Base-by-base conservation (phyloP, 2,888 invertebrate genomes). In the Melanargia galathea region DNA sequence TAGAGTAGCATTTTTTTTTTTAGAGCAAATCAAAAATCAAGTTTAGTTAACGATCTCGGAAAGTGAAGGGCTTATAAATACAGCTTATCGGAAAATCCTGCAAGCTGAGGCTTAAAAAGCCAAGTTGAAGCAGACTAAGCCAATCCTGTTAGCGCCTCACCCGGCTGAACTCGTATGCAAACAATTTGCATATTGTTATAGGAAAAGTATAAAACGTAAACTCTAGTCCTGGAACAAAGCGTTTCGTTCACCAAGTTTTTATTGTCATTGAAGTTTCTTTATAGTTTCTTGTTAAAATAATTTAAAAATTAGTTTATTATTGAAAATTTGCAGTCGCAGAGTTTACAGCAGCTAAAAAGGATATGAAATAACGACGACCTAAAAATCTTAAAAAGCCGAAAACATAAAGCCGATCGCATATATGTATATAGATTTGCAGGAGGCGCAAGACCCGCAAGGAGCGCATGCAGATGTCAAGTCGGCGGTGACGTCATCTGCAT, bases 161-260 rank as follows among this genome's bases (percentile, higher is more conserved):
- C 5, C 11, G 11, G 33, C 18, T 16, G 11, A 51, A 16, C 51
- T 35, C 33, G 35, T 8, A 20, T 52, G 20, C 52, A 6, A 52
- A 52, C 52, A 52, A 52, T 52, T 52, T 52, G 35, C 52, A 52
- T 18, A 20, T 35, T 52, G 20, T 11, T 30, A 33, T 52, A 51
- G 7, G 30, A 51, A 10, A 20, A 20, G 2, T 10, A 38, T 38
- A 38, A 38, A 38, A 38, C 11, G 11, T 38, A 13, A 13, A 7
- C 13, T 11, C 35, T 13, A 13, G 13, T 13, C 18, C 18, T 43
- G 20, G 20, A 11, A 22, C 20, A 45, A 45, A 20, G 8, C 8
- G 18, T 18, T 43, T 40, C n/a, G 35, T 35, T 35, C 16, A 18
- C 43, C 16, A 18, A 43, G 18, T 43, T 43, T 40, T 18, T 43